Evolutionary conservation across 2,888 invertebrate species (phyloP).

Genomic region (Arctia plantaginis): DNA sequence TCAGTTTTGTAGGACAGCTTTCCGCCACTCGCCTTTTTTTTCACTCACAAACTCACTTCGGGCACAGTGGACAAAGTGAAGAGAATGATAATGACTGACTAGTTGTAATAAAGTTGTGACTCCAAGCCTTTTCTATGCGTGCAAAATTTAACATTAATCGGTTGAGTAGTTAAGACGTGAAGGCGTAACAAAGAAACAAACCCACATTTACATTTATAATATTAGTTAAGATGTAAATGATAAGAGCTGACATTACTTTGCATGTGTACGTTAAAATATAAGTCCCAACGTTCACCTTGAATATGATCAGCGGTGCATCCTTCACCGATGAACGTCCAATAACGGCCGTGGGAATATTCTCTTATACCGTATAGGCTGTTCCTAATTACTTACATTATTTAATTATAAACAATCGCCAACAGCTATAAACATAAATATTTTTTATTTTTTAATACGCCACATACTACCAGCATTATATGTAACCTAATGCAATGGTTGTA

Average conservation of each 20-base stretch:
- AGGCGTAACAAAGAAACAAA: too few relatives aligned
- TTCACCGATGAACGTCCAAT: slow-evolving; percentile 39
- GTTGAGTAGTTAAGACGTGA: too few relatives aligned
- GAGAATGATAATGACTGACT: too few relatives aligned
- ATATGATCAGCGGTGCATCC: slow-evolving; percentile 25
- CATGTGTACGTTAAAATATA: slow-evolving; percentile 12
- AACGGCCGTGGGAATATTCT: slow-evolving; percentile 46
- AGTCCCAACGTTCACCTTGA: slow-evolving; percentile 35
- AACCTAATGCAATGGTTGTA: not conserved
- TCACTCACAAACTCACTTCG: too few relatives aligned
- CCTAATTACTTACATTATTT: slow-evolving; percentile 33
- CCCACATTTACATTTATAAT: not conserved
- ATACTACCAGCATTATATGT: too few relatives aligned
- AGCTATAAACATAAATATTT: slow-evolving; percentile 25
- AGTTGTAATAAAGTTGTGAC: too few relatives aligned
- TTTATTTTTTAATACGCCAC: too few relatives aligned
- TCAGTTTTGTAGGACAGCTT: too few relatives aligned
- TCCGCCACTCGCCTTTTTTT: too few relatives aligned
- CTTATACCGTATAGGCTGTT: slow-evolving; percentile 26
- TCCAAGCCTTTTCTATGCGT: too few relatives aligned
- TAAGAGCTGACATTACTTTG: not conserved
- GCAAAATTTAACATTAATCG: too few relatives aligned
- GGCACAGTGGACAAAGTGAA: too few relatives aligned
- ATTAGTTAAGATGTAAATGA: not conserved
- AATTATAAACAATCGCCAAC: slow-evolving; percentile 43